These are phyloP conservation scores for cattle (Bos taurus) DNA, from an alignment of 2,113 vertebrate species.

Conservation along the genomic window ARS-UCD2.0 NC_037330.1:46319001-46319500, in stretches of 20 bases:
- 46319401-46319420: background rate
- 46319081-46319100: background rate
- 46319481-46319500: slow-evolving; percentile 9
- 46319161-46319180: background rate
- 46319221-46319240: background rate
- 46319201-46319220: background rate
- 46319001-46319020: background rate
- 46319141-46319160: background rate
- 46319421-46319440: background rate
- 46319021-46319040: background rate
- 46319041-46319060: background rate
- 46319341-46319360: background rate
- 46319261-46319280: background rate
- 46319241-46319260: background rate
- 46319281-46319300: background rate
- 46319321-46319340: background rate
- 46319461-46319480: slow-evolving; percentile 23
- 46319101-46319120: background rate
- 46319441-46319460: slow-evolving; percentile 6
- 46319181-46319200: background rate
- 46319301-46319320: background rate
- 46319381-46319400: background rate
- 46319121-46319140: background rate
- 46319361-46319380: background rate
- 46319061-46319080: background rate